Percentiles rank a stretch among this genome's conserved stretches.
Evolutionary conservation across 2,113 vertebrate genomes (phyloP).

Genomic region (Candoia aspera): DNA sequence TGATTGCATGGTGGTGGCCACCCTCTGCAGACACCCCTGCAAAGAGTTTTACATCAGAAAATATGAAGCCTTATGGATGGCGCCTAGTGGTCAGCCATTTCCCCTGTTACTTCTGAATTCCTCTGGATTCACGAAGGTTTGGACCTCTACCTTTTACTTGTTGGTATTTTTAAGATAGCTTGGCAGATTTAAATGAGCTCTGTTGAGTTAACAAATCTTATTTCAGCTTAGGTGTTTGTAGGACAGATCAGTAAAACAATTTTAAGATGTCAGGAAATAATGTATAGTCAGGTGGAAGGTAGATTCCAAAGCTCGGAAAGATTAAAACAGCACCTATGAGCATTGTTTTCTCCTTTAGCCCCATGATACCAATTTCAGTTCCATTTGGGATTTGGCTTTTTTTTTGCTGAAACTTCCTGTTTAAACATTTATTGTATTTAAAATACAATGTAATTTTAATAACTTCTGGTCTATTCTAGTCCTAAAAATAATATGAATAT

Average conservation of each 20-base stretch:
- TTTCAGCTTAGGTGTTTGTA: neutral
- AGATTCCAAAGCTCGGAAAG: neutral
- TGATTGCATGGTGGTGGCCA: neutral
- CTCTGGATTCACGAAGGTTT: accelerated
- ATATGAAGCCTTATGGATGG: neutral
- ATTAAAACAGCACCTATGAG: neutral
- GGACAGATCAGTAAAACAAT: neutral
- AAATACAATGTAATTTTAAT: neutral
- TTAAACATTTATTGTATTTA: neutral
- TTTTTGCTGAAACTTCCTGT: neutral
- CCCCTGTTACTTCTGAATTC: accelerated
- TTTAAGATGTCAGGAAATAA: neutral
- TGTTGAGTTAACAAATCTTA: neutral
- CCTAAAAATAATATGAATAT: neutral
- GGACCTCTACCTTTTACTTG: neutral
- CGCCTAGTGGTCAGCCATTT: neutral
- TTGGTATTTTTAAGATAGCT: neutral
- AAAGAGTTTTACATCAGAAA: neutral
- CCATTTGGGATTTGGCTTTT: neutral
- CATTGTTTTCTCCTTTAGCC: neutral
- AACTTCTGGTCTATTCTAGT: neutral
- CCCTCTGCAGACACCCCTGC: neutral
- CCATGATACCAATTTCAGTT: neutral
- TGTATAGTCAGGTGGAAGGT: neutral
- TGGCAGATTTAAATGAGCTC: neutral